Evolutionary conservation across 2,797 vertebrate genomes (phyloP), one percentile per base, ranked within the genome.

Genomic region (Sebastes paucispinis): DNA sequence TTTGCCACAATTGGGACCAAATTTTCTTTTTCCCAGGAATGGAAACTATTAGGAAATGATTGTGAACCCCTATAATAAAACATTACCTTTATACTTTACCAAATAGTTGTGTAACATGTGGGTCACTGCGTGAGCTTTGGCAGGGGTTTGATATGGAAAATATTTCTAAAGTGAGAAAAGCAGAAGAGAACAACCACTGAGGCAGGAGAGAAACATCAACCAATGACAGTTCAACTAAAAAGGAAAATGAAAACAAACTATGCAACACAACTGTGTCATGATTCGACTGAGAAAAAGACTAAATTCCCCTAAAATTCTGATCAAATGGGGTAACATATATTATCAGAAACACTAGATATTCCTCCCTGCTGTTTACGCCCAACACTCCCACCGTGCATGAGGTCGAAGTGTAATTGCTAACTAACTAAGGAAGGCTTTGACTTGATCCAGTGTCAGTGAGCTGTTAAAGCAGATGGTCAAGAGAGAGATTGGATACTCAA

Each of bases 381-480:
- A 7, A 43, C 25, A 27, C 16, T 47, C 50, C 20, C 0, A 50
- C 47, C 18, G 4, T 60, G 20, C 12, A 57, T 18, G n/a, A 83
- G 43, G 58, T 50, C 52, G 11, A 29, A 52, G 73, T 62, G 20
- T 29, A 71, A 36, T 55, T 29, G 57, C 54, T 18, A 29, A 66
- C 84, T 73, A 80, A 80, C 63, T 39, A 55, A 57, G n/a, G 3
- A 77, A 54, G 63, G 83, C 90, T 92, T 87, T 90, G 82, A 69
- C 87, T 84, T 89, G 88, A 90, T 88, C 90, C 83, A 77, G 14
- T 83, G 88, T 86, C 82, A 83, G 74, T 69, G 90, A 89, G 73
- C 85, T 89, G 80, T 84, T 77, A 86, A 89, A 89, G 80, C 91
- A 89, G 92, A 94, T 94, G 91, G 93, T 65, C 68, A 4, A 36